Conservation (phyloP, 2,113 vertebrate species). For the Hemichromis elongatus region DNA sequence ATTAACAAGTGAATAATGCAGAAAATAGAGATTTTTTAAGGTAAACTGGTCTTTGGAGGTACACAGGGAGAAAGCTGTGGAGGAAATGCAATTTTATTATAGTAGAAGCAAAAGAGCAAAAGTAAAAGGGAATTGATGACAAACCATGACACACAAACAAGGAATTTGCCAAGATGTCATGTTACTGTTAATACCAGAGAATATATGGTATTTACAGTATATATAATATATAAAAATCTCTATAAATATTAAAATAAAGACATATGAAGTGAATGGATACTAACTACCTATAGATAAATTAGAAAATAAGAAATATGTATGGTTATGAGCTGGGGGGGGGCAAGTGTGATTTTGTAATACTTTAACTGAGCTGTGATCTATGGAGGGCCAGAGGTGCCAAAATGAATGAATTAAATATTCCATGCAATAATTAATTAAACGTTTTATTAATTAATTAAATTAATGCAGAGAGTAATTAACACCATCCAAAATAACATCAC, state of each 20-base stretch:
- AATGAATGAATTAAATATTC: neutral
- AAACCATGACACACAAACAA: too few relatives aligned
- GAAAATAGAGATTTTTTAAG: too few relatives aligned
- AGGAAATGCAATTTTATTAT: too few relatives aligned
- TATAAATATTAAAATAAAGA: neutral
- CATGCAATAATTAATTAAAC: neutral
- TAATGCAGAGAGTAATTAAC: too few relatives aligned
- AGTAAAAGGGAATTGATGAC: too few relatives aligned
- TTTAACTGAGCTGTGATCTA: neutral
- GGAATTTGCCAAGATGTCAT: too few relatives aligned
- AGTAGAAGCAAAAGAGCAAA: too few relatives aligned
- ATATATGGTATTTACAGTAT: neutral
- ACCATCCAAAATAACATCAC: too few relatives aligned
- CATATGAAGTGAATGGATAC: neutral
- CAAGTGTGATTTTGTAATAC: neutral
- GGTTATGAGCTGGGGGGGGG: neutral
- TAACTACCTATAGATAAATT: neutral
- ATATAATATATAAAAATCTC: neutral
- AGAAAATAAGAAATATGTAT: neutral
- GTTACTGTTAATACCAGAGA: too few relatives aligned
- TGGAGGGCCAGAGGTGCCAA: neutral
- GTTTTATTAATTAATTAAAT: neutral
- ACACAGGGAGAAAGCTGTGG: too few relatives aligned
- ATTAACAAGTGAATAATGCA: too few relatives aligned
- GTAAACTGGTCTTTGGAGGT: too few relatives aligned